A percentile compares a stretch with the other conserved stretches of the same genome.
These are phyloP conservation scores for Sebastolobus altivelis DNA, from an alignment of 2,797 vertebrate genomes.

Conservation along the genomic window DNA sequence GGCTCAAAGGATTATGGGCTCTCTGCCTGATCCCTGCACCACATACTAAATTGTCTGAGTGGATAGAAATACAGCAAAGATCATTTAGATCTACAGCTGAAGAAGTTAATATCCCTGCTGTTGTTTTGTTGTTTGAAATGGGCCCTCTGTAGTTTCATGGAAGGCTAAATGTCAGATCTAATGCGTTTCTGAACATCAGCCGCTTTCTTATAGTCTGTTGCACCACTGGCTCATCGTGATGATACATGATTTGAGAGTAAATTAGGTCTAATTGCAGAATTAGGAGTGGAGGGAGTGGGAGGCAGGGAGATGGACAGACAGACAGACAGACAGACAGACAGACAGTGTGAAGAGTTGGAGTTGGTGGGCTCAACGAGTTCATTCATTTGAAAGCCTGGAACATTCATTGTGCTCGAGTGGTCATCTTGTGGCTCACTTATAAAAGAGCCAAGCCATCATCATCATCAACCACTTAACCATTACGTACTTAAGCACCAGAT, in stretches of 20 bases:
- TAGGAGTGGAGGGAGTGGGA: constrained; percentile 18
- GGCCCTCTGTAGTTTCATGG: constrained; percentile 5
- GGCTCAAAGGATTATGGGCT: constrained; percentile 19
- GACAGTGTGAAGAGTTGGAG: constrained; percentile 13
- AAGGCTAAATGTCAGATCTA: constrained; percentile 28
- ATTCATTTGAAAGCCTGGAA: constrained; percentile 49
- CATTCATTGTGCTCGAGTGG: constrained; percentile 54
- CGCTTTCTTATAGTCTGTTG: constrained; percentile 18
- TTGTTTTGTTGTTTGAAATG: constrained; percentile 22
- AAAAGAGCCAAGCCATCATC: constrained; percentile 43
- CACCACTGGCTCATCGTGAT: constrained; percentile 23
- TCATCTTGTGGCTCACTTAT: constrained; percentile 61
- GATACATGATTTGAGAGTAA: constrained; percentile 31
- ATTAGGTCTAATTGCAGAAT: constrained; percentile 44
- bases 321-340: constrained; percentile 4
- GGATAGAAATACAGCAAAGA: background rate
- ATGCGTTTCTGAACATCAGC: constrained; percentile 32
- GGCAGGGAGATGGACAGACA: constrained; percentile 9
- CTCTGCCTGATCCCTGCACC: constrained; percentile 15
- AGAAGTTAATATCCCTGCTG: constrained; percentile 15
- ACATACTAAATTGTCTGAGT: constrained; percentile 13
- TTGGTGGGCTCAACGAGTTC: constrained; percentile 36
- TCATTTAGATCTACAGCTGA: constrained; percentile 12
- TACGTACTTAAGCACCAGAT: constrained; percentile 6
- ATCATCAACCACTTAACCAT: constrained; percentile 54